Percentiles rank a stretch among this genome's conserved stretches.
Conservation (phyloP, 2,888 invertebrate species). For the Diarsia rubi region DNA sequence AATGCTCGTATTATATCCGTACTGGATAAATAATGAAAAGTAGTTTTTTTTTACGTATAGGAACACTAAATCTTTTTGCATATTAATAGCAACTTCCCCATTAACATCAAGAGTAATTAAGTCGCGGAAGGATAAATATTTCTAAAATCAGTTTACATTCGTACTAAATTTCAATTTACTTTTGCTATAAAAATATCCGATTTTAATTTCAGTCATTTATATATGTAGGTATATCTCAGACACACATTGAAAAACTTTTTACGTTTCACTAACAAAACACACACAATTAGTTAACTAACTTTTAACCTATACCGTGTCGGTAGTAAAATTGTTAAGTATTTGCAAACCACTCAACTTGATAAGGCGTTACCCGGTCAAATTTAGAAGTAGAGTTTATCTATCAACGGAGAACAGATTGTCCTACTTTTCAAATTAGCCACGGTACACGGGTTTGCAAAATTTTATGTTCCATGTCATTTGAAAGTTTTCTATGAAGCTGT, state of each 20-base stretch:
- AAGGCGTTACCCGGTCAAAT: slow-evolving; percentile 47
- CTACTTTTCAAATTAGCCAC: slow-evolving; percentile 49
- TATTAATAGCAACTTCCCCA: slow-evolving; percentile 14
- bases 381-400: slow-evolving; percentile 18
- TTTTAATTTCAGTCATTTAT: background rate
- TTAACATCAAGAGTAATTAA: background rate
- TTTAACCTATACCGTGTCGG: slow-evolving; percentile 51
- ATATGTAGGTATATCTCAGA: background rate
- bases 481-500: slow-evolving; percentile 43
- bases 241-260: background rate
- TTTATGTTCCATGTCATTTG: slow-evolving; percentile 44
- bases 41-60: slow-evolving; percentile 2
- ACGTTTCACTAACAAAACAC: background rate
- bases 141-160: background rate
- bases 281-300: slow-evolving; percentile 17
- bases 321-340: slow-evolving; percentile 53
- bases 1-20: slow-evolving; percentile 29
- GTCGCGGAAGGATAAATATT: background rate
- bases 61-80: slow-evolving; percentile 6
- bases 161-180: background rate
- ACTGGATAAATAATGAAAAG: slow-evolving; percentile 5
- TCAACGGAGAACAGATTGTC: slow-evolving; percentile 9
- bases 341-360: slow-evolving; percentile 54
- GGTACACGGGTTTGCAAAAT: slow-evolving; percentile 24
- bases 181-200: background rate